A percentile compares a stretch with the other conserved stretches of the same genome.
Conservation (phyloP, 2,113 vertebrate genomes). For the Sylvietta virens region DNA sequence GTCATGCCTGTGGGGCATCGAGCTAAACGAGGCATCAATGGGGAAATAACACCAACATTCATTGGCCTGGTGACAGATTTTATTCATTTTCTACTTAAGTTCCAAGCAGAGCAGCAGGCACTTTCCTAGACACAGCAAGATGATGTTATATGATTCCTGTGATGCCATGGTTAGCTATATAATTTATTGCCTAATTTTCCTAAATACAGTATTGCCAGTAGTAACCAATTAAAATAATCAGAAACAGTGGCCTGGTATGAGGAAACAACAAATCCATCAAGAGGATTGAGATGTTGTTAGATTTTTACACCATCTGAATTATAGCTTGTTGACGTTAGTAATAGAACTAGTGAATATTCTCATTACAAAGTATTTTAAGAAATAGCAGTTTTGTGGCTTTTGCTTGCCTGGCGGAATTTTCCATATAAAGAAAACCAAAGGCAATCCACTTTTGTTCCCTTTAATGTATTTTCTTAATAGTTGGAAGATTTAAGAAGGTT, state of each 20-base stretch:
- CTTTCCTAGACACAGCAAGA: background rate
- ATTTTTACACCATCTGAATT: background rate
- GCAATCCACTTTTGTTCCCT: background rate
- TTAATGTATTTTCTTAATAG: background rate
- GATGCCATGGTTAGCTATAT: background rate
- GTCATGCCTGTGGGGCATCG: rapidly evolving
- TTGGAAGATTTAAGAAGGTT: background rate
- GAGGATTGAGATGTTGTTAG: background rate
- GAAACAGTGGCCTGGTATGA: background rate
- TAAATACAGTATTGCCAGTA: background rate
- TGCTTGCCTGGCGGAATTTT: background rate
- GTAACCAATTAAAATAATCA: background rate
- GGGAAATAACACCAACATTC: background rate
- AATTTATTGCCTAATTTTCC: conserved; percentile 17
- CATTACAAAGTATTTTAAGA: background rate
- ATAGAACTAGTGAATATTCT: background rate
- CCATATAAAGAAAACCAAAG: background rate
- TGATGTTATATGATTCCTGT: background rate
- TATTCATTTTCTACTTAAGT: background rate
- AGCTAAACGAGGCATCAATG: background rate
- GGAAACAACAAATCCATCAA: background rate
- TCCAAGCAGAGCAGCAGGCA: background rate
- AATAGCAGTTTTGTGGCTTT: background rate
- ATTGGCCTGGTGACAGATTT: background rate
- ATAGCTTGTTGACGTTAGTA: background rate